A percentile compares a stretch with the other conserved stretches of the same genome.
Conservation (phyloP, 2,888 invertebrate genomes). For the Parochlus steinenii region DNA sequence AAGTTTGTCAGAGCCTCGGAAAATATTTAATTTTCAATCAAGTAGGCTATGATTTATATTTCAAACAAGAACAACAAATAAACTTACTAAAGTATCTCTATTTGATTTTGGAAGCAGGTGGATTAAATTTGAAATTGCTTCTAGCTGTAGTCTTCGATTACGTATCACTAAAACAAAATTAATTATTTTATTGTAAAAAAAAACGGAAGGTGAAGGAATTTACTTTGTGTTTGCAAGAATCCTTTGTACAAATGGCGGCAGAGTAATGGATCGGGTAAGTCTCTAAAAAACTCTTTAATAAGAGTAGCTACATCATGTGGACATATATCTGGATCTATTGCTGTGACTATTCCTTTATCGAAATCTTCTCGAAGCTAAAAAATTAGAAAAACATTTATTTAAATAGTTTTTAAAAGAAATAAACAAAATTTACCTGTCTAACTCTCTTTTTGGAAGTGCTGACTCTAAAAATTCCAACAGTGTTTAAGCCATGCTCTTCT, state of each 20-base stretch:
- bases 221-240: conserved; percentile 84
- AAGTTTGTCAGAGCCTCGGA: no score
- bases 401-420: neutral
- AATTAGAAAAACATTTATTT: conserved; percentile 3
- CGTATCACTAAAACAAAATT: conserved; percentile 46
- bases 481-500: conserved; percentile 62
- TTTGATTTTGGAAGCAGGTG: conserved; percentile 74
- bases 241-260: conserved; percentile 78
- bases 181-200: conserved; percentile 2
- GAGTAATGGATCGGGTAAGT: conserved; percentile 80
- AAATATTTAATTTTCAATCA: no score
- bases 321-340: conserved; percentile 62
- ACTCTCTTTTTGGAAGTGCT: conserved; percentile 85
- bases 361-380: conserved; percentile 76
- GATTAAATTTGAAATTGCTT: conserved; percentile 67
- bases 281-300: conserved; percentile 83
- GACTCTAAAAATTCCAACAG: conserved; percentile 80
- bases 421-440: conserved; percentile 49
- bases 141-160: conserved; percentile 64
- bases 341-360: conserved; percentile 59
- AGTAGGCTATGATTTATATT: no score
- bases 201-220: conserved; percentile 24
- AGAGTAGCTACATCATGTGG: conserved; percentile 89
- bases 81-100: conserved; percentile 75
- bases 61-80: no score